A percentile compares a stretch with the other conserved stretches of the same genome.
Evolutionary conservation across 2,888 invertebrate genomes (phyloP).

Genomic region (Formica aserva): DNA sequence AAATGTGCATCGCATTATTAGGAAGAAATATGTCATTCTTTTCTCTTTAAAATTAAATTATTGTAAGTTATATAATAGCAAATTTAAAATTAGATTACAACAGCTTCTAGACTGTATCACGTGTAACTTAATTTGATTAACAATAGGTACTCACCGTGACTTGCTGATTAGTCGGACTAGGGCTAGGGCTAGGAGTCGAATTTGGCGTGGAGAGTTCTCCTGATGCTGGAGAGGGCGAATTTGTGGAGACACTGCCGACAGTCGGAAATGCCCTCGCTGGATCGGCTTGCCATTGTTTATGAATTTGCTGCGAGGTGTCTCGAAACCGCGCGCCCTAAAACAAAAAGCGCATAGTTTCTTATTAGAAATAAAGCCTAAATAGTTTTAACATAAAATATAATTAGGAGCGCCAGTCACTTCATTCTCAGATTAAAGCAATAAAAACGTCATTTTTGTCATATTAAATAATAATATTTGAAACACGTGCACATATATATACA

Average conservation of each 20-base stretch:
- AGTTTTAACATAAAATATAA: neutral
- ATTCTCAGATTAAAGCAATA: neutral
- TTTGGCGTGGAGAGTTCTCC: constrained; percentile 79
- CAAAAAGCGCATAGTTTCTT: constrained; percentile 12
- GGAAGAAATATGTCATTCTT: neutral
- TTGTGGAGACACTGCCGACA: constrained; percentile 78
- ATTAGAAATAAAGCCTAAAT: neutral
- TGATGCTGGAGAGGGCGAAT: constrained; percentile 74
- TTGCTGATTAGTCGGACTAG: constrained; percentile 83
- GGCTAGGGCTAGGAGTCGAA: constrained; percentile 83
- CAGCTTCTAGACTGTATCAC: neutral
- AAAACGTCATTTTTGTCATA: neutral
- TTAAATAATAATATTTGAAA: neutral
- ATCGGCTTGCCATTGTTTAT: constrained; percentile 89
- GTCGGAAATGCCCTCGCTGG: constrained; percentile 83
- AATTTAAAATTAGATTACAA: neutral
- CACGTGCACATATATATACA: neutral
- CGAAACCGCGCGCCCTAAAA: constrained; percentile 89
- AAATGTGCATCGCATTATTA: neutral
- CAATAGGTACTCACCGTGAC: constrained; percentile 78
- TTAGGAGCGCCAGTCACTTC: neutral
- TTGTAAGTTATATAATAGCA: neutral
- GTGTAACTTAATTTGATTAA: neutral
- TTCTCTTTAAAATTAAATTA: neutral
- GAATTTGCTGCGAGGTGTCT: constrained; percentile 92